These are phyloP conservation scores for Dryococelus australis DNA, from an alignment of 2,888 invertebrate species.

Conservation along the genomic window DNA sequence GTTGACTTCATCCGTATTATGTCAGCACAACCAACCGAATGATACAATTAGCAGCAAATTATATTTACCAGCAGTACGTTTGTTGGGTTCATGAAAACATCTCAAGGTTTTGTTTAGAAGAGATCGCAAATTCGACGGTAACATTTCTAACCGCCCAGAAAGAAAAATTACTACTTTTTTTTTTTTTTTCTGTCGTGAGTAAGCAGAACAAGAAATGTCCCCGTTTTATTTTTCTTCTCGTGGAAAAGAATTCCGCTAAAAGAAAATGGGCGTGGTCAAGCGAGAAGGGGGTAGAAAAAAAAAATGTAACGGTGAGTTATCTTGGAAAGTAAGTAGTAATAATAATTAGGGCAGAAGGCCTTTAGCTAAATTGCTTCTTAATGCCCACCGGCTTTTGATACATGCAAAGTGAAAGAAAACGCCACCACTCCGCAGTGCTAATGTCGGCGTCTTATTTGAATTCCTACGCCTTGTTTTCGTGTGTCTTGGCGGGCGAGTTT, in stretches of 20 bases:
- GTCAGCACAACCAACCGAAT: too few species aligned
- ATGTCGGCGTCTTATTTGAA: slow-evolving; percentile 1
- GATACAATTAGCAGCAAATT: background rate
- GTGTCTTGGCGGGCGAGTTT: slow-evolving; percentile 8
- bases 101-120: background rate
- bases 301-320: slow-evolving; percentile 16
- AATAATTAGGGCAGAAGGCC: slow-evolving; percentile 16
- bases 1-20: too few species aligned
- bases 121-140: background rate
- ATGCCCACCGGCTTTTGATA: background rate
- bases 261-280: slow-evolving; percentile 7
- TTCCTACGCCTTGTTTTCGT: slow-evolving; percentile 1
- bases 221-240: background rate
- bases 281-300: background rate
- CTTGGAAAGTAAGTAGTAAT: background rate
- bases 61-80: background rate
- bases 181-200: background rate
- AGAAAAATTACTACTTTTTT: background rate
- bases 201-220: background rate
- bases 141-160: background rate
- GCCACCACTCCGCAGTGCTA: background rate
- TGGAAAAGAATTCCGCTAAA: background rate
- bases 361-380: slow-evolving; percentile 16
- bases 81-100: background rate
- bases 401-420: slow-evolving; percentile 16